Conservation (phyloP, 2,888 invertebrate species). For the Rugalucina vietnamica region DNA sequence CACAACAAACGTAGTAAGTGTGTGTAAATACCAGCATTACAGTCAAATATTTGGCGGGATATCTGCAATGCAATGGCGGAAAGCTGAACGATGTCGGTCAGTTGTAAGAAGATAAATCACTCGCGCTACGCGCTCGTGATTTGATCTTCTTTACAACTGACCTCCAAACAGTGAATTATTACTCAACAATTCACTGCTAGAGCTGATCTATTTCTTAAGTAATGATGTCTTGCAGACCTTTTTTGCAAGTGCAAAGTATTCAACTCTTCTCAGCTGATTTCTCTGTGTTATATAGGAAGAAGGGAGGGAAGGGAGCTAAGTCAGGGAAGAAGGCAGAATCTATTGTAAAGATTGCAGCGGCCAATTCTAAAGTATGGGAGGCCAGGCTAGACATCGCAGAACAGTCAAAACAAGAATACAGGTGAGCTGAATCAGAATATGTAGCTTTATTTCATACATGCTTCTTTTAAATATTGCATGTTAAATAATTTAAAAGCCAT, state of each 20-base stretch:
- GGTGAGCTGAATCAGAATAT: constrained; percentile 70
- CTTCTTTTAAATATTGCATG: too few species aligned
- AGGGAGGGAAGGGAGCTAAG: constrained; percentile 78
- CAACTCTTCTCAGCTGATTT: not conserved
- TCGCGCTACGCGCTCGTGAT: too few species aligned
- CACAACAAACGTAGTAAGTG: too few species aligned
- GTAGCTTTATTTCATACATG: not conserved
- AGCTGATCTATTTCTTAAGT: too few species aligned
- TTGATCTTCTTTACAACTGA: too few species aligned
- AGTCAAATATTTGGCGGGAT: too few species aligned
- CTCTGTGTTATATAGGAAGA: constrained; percentile 12
- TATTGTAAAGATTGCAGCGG: constrained; percentile 79
- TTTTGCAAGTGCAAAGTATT: not conserved
- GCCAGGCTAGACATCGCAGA: constrained; percentile 79
- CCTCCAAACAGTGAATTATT: too few species aligned
- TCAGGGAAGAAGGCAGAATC: constrained; percentile 78
- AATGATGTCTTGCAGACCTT: not conserved
- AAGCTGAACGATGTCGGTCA: not conserved
- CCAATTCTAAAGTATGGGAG: constrained; percentile 83
- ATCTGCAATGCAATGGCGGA: too few species aligned
- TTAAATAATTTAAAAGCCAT: too few species aligned
- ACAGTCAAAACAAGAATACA: constrained; percentile 79
- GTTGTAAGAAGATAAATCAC: not conserved
- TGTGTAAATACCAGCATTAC: too few species aligned
- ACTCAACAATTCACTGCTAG: too few species aligned